A percentile compares a stretch with the other conserved stretches of the same genome.
phyloP scores from a whole-genome alignment of 1,140 invertebrate species.

The Pogonomyrmex barbatus region DNA sequence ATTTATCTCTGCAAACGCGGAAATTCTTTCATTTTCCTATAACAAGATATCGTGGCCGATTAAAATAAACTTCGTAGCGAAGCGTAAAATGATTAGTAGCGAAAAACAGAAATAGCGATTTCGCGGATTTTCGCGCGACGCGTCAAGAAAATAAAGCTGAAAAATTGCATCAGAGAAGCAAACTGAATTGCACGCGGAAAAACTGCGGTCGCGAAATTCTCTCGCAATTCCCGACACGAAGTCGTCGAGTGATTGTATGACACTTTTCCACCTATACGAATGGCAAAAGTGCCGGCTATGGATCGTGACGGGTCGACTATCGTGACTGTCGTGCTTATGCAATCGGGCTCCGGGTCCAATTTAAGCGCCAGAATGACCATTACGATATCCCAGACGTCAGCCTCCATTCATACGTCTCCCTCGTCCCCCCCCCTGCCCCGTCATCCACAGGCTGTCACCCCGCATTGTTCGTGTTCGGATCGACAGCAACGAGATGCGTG shows the following conservation, averaged over 20 bases:
- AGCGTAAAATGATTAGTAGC: not conserved
- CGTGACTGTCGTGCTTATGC: constrained; percentile 56
- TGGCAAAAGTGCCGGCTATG: constrained; percentile 50
- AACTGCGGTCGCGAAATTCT: constrained; percentile 1
- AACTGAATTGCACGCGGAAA: not conserved
- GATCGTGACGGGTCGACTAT: constrained; percentile 47
- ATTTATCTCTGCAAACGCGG: not conserved
- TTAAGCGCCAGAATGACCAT: constrained; percentile 53
- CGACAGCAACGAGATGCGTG: constrained; percentile 56
- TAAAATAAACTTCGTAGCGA: not conserved
- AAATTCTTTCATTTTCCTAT: not conserved
- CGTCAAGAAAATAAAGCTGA: not conserved
- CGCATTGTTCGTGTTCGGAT: constrained; percentile 58
- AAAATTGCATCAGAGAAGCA: not conserved
- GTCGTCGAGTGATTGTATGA: constrained; percentile 31
- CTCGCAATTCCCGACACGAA: not conserved
- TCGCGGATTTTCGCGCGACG: not conserved
- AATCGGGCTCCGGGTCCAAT: constrained; percentile 24
- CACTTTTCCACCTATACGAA: constrained; percentile 41
- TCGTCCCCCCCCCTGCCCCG: constrained; percentile 3
- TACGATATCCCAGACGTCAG: constrained; percentile 51
- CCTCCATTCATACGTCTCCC: constrained; percentile 51
- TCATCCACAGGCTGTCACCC: constrained; percentile 48
- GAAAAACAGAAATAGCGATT: not conserved
- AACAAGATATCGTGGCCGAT: not conserved